These are phyloP conservation scores for Gambusia yucatana DNA, from an alignment of 2,797 vertebrate genomes.

Conservation along the genomic window DNA sequence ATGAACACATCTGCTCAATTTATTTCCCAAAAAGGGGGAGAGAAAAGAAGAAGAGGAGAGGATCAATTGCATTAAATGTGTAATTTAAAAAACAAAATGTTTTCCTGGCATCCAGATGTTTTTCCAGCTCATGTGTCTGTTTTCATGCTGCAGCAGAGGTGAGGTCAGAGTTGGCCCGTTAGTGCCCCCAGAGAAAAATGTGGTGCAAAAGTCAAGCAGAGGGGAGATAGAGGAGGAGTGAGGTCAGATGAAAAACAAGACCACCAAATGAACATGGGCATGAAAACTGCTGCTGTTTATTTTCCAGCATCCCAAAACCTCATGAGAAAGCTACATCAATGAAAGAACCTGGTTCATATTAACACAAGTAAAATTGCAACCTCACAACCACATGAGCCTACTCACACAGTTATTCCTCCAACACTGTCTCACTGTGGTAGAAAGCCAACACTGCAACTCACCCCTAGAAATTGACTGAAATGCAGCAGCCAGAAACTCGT, in stretches of 20 bases:
- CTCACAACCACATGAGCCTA: conserved; percentile 8
- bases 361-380: conserved; percentile 65
- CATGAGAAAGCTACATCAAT: conserved; percentile 26
- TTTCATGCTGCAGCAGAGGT: conserved; percentile 64
- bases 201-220: conserved; percentile 29
- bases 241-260: conserved; percentile 26
- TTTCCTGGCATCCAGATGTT: conserved; percentile 80
- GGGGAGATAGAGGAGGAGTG: background rate
- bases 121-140: conserved; percentile 60
- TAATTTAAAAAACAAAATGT: conserved; percentile 42
- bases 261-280: conserved; percentile 34
- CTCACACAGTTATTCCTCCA: conserved; percentile 31
- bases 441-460: conserved; percentile 47
- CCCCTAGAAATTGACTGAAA: conserved; percentile 16
- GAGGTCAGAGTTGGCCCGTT: conserved; percentile 76
- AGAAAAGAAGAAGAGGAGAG: conserved; percentile 19
- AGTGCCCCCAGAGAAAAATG: conserved; percentile 40
- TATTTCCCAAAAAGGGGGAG: conserved; percentile 12
- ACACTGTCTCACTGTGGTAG: conserved; percentile 59
- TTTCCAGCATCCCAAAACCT: conserved; percentile 25
- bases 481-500: conserved; percentile 22
- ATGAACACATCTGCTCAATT: background rate
- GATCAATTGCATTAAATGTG: conserved; percentile 39
- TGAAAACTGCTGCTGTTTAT: conserved; percentile 24
- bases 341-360: conserved; percentile 74